Percentiles rank a stretch among this genome's conserved stretches.
Conservation (phyloP, 2,888 invertebrate species). For the Nowickia ferox region DNA sequence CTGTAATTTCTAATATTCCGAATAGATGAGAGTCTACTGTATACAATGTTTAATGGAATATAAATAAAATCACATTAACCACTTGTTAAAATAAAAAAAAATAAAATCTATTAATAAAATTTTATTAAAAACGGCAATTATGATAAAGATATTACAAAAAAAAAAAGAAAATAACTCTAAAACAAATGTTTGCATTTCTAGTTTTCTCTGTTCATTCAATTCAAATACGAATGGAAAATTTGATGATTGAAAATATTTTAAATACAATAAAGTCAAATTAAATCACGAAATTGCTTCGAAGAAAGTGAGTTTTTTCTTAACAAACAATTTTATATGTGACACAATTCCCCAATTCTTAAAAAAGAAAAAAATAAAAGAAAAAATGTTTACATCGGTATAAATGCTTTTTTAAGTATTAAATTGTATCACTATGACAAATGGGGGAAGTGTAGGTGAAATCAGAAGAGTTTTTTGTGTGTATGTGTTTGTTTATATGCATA, state of each 20-base stretch:
- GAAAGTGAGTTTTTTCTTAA: not conserved
- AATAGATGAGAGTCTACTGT: too few species aligned
- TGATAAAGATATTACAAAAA: not conserved
- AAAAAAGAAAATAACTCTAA: not conserved
- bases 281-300: not conserved
- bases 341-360: conserved; percentile 19
- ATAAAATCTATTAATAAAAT: conserved; percentile 6
- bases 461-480: too few species aligned
- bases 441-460: not conserved
- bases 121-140: not conserved
- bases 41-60: not conserved
- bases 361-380: not conserved
- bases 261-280: conserved; percentile 5
- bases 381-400: not conserved
- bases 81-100: conserved; percentile 31
- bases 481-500: too few species aligned
- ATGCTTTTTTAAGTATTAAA: conserved; percentile 23
- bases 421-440: not conserved
- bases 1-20: too few species aligned
- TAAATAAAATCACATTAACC: conserved; percentile 23
- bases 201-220: not conserved
- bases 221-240: not conserved
- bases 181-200: not conserved
- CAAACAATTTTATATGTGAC: conserved; percentile 14
- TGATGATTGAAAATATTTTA: conserved; percentile 42